Conservation (phyloP, 1,140 invertebrate species). For the Tetraneura akinire region DNA sequence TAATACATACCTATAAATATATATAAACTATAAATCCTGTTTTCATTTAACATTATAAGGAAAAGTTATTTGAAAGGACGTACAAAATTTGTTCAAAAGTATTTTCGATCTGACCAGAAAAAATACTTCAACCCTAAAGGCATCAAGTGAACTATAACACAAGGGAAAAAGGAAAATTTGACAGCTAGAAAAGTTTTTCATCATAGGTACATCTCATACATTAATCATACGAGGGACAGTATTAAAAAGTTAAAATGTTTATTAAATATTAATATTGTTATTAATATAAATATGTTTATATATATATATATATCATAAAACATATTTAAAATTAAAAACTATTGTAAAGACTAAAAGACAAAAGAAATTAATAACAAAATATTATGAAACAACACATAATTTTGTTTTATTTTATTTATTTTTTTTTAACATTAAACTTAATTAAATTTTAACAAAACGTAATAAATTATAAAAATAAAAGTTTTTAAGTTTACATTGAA, state of each 20-base stretch:
- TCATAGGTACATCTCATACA: not conserved
- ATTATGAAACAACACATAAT: too few species aligned
- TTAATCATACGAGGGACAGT: not conserved
- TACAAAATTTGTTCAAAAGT: slow-evolving; percentile 26
- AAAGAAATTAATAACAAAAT: too few species aligned
- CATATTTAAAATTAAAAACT: too few species aligned
- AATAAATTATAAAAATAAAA: too few species aligned
- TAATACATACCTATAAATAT: not conserved
- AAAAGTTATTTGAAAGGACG: not conserved
- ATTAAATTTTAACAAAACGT: too few species aligned
- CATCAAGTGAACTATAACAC: not conserved
- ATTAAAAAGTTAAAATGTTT: slow-evolving; percentile 13
- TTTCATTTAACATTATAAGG: slow-evolving; percentile 6
- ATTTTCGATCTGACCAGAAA: slow-evolving; percentile 15
- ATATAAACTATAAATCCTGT: slow-evolving; percentile 1
- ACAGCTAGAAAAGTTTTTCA: slow-evolving; percentile 9
- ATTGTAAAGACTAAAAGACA: too few species aligned
- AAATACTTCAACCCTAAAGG: slow-evolving; percentile 15
- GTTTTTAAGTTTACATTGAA: too few species aligned
- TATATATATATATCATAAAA: too few species aligned
- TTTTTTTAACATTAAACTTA: too few species aligned
- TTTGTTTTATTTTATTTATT: too few species aligned
- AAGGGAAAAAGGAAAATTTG: slow-evolving; percentile 2
- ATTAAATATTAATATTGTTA: too few species aligned
- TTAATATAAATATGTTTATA: too few species aligned